A percentile compares a stretch with the other conserved stretches of the same genome.
Evolutionary conservation across 2,888 invertebrate genomes (phyloP).

Genomic region (Abrostola tripartita): DNA sequence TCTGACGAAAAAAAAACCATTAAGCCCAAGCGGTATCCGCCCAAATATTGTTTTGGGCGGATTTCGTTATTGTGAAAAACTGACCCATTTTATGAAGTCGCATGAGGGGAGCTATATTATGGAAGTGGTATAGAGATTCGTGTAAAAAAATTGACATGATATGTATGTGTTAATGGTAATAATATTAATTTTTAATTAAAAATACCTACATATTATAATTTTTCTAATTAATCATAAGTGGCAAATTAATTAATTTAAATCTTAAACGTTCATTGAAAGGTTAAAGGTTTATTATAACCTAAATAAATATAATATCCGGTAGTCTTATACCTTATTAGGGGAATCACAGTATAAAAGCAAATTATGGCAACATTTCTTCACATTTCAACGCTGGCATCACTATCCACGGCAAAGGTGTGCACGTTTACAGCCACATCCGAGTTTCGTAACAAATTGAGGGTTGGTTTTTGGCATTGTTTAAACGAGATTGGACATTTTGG

Average conservation of each 20-base stretch:
- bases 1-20: constrained; percentile 41
- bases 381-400: neutral
- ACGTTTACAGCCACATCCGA: constrained; percentile 1
- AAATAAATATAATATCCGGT: too few relatives aligned
- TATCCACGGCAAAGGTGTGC: constrained; percentile 8
- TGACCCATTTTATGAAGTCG: constrained; percentile 45
- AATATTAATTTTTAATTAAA: too few relatives aligned
- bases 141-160: too few relatives aligned
- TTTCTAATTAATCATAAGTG: too few relatives aligned
- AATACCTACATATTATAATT: too few relatives aligned
- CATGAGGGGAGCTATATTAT: constrained; percentile 23
- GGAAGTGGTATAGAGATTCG: constrained; percentile 4
- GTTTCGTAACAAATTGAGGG: constrained; percentile 4
- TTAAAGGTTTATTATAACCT: too few relatives aligned
- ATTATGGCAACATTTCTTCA: too few relatives aligned
- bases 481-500: constrained; percentile 9
- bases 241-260: too few relatives aligned
- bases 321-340: too few relatives aligned
- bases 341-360: too few relatives aligned
- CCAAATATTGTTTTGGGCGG: constrained; percentile 41
- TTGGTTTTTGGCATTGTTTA: constrained; percentile 4
- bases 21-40: constrained; percentile 36
- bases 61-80: constrained; percentile 36
- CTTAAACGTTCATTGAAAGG: too few relatives aligned
- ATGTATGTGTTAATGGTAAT: too few relatives aligned